A percentile compares a stretch with the other conserved stretches of the same genome.
Conservation (phyloP, 2,797 vertebrate genomes). For the Pristis pectinata region DNA sequence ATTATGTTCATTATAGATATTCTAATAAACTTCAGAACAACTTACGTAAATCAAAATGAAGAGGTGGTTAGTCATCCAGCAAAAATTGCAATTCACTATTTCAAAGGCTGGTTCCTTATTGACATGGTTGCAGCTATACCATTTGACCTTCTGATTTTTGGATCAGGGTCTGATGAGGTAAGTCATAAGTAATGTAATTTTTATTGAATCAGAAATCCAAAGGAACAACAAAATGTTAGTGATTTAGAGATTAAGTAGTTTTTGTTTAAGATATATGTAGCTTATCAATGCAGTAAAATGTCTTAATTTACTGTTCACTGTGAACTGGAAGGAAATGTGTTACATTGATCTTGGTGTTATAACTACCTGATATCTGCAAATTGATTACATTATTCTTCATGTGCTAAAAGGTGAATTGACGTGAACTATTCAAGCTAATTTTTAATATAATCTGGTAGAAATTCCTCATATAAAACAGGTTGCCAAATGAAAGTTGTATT, state of each 20-base stretch:
- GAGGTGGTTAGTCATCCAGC: constrained; percentile 97
- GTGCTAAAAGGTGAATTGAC: too few relatives aligned
- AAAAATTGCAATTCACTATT: constrained; percentile 97
- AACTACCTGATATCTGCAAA: not conserved
- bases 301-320: not conserved
- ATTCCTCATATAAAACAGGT: not conserved
- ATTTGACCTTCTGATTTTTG: constrained; percentile 98
- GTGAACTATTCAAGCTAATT: not conserved
- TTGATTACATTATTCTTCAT: not conserved
- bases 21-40: constrained; percentile 98
- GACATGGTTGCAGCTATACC: constrained; percentile 99
- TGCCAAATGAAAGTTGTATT: not conserved
- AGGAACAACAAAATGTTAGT: constrained; percentile 44
- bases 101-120: constrained; percentile 99
- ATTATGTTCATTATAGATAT: constrained; percentile 99
- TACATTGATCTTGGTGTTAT: not conserved
- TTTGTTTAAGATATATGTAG: not conserved
- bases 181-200: constrained; percentile 52
- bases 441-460: not conserved
- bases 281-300: not conserved
- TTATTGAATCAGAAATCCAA: constrained; percentile 46
- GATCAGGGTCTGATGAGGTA: constrained; percentile 98
- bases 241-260: constrained; percentile 36
- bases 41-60: constrained; percentile 94
- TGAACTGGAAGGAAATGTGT: not conserved